Base-by-base conservation (phyloP, 1,140 invertebrate genomes). In the Panagrolaimus sp. region DNA sequence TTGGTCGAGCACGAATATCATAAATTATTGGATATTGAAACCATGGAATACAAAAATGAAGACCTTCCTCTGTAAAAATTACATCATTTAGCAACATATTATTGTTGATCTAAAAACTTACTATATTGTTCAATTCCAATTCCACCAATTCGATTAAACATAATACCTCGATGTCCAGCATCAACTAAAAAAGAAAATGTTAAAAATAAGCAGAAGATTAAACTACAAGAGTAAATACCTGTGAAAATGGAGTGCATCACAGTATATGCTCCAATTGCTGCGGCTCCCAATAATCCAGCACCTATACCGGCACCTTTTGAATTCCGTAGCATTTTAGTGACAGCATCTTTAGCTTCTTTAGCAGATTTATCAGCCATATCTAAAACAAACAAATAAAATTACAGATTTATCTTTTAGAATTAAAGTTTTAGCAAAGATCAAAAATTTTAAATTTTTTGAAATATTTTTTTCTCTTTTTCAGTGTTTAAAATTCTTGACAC, bases 1-100 rank as follows among this genome's bases (percentile, higher is more conserved):
- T 89, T 48, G 96, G 96, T 76, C 92, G 88, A 10, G 93, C 92
- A 84, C 95, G 88, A 80, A 99, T 98, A 81, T 99, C 96, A 86
- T 96, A 98, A 79, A 98, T 94, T 72, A 98, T 97, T 17, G 96
- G 96, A 85, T 96, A 97, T 77, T 99, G 93, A 83, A 99, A 94
- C 95, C 95, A 98, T 21, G 96, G 96, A 71, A 99, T 83, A 66
- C 95, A 84, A 82, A 98, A 96, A 87, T 98, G 96, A 65, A 98
- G 85, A 65, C 96, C 96, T 88, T 99, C 96, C 26, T 89, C n/a
- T n/a, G n/a, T n/a, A n/a, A n/a, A n/a, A n/a, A n/a, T n/a, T n/a
- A n/a, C n/a, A n/a, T n/a, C n/a, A n/a, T n/a, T n/a, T n/a, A n/a
- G n/a, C n/a, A n/a, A n/a, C n/a, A n/a, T n/a, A n/a, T n/a, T n/a